These are phyloP conservation scores for Spinus pinus DNA, from an alignment of 2,797 vertebrate genomes.

Conservation along the genomic window DNA sequence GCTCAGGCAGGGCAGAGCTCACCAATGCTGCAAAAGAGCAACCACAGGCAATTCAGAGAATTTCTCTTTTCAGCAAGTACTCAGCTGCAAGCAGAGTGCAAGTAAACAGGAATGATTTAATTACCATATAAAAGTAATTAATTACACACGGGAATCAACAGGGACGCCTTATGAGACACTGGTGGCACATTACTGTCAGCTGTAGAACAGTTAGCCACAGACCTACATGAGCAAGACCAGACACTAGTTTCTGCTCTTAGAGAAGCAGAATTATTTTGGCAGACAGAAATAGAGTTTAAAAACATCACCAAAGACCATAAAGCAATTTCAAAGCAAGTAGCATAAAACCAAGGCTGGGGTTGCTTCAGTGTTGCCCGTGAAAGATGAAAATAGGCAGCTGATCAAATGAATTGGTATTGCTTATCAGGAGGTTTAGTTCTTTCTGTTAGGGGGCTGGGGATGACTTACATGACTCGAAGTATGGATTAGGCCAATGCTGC, in stretches of 20 bases:
- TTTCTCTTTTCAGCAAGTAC: slow-evolving; percentile 15
- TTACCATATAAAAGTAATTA: slow-evolving; percentile 26
- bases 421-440: background rate
- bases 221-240: background rate
- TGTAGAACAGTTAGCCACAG: background rate
- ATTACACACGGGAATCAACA: background rate
- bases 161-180: background rate
- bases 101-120: slow-evolving; percentile 32
- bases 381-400: background rate
- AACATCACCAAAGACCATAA: background rate
- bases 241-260: background rate
- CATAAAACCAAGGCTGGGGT: background rate
- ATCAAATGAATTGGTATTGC: background rate
- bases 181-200: background rate
- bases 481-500: accelerated
- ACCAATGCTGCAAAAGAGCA: accelerated
- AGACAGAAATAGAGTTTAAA: background rate
- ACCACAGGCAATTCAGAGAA: background rate
- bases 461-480: accelerated
- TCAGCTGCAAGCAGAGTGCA: background rate
- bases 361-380: background rate
- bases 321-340: background rate
- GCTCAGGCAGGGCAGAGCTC: background rate
- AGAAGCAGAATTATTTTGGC: background rate
- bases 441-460: background rate